phyloP scores from a whole-genome alignment of 2,113 vertebrate species.

The Chunga burmeisteri region DNA sequence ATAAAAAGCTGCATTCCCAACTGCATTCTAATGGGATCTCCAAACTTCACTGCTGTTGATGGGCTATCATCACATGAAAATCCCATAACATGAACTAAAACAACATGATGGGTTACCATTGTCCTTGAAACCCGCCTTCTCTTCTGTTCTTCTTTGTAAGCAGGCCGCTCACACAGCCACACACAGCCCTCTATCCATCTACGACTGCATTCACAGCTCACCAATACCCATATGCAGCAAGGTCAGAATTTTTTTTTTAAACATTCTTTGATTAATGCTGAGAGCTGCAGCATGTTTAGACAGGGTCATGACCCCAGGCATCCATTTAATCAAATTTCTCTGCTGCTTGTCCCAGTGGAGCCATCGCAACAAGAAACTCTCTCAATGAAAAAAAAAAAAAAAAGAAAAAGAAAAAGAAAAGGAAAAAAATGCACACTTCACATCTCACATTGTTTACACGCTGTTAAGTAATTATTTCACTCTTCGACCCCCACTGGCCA shows the following conservation, averaged over 20 bases:
- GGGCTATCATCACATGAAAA: slow-evolving; percentile 25
- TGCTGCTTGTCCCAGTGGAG: slow-evolving; percentile 82
- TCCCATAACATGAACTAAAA: slow-evolving; percentile 2
- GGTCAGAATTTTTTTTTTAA: slow-evolving; percentile 79
- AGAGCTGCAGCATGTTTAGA: slow-evolving; percentile 85
- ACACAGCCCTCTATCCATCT: not conserved
- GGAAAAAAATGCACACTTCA: slow-evolving; percentile 68
- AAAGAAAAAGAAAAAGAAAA: not conserved
- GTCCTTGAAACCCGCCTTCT: slow-evolving; percentile 39
- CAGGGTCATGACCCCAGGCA: slow-evolving; percentile 84
- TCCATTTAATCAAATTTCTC: slow-evolving; percentile 93
- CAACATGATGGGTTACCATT: slow-evolving; percentile 18
- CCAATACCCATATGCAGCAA: slow-evolving; percentile 69
- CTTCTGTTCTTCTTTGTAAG: slow-evolving; percentile 12
- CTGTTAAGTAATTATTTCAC: slow-evolving; percentile 88
- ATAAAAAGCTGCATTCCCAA: slow-evolving; percentile 4
- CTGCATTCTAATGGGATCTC: slow-evolving; percentile 13
- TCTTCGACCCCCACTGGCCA: slow-evolving; percentile 73
- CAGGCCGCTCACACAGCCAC: slow-evolving; percentile 4
- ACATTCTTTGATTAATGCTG: slow-evolving; percentile 87
- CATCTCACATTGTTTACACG: slow-evolving; percentile 82
- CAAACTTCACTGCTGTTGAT: not conserved
- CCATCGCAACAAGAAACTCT: slow-evolving; percentile 78
- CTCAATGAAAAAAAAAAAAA: slow-evolving; percentile 70
- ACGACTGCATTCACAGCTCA: slow-evolving; percentile 58